Evolutionary conservation across 2,797 vertebrate species (phyloP).

Genomic region (Eupleurogrammus muticus): DNA sequence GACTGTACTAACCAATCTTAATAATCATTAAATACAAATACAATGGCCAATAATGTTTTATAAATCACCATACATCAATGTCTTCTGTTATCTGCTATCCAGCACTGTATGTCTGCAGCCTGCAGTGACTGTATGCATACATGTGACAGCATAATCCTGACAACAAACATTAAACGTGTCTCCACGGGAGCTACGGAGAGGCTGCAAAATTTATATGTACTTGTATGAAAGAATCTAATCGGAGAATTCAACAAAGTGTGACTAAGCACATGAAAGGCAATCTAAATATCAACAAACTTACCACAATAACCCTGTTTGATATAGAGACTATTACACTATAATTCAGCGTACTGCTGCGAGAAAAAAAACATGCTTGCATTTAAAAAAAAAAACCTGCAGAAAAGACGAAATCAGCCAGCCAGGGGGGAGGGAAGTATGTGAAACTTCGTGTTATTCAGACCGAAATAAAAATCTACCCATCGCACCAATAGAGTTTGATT

Average conservation of each 20-base stretch:
- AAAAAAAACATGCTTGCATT: conserved; percentile 35
- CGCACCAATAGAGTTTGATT: conserved; percentile 4
- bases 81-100: neutral
- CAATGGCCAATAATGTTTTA: neutral
- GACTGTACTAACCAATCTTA: too few species aligned
- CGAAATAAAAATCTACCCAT: neutral
- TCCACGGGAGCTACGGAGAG: conserved; percentile 26
- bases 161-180: conserved; percentile 46
- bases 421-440: neutral
- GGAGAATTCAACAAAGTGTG: conserved; percentile 55
- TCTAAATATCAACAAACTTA: conserved; percentile 53
- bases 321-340: conserved; percentile 18
- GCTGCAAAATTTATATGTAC: conserved; percentile 51
- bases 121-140: conserved; percentile 25
- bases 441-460: conserved; percentile 17
- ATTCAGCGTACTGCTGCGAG: conserved; percentile 20
- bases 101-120: conserved; percentile 7
- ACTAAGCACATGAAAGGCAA: conserved; percentile 59
- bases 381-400: conserved; percentile 1
- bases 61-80: conserved; percentile 1
- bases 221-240: conserved; percentile 54
- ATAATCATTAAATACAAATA: neutral
- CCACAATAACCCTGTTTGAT: conserved; percentile 14
- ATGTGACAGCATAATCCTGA: conserved; percentile 18
- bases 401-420: conserved; percentile 20